These are phyloP conservation scores for Hypomecis atomaria DNA, from an alignment of 2,888 invertebrate species.

Conservation along the genomic window DNA sequence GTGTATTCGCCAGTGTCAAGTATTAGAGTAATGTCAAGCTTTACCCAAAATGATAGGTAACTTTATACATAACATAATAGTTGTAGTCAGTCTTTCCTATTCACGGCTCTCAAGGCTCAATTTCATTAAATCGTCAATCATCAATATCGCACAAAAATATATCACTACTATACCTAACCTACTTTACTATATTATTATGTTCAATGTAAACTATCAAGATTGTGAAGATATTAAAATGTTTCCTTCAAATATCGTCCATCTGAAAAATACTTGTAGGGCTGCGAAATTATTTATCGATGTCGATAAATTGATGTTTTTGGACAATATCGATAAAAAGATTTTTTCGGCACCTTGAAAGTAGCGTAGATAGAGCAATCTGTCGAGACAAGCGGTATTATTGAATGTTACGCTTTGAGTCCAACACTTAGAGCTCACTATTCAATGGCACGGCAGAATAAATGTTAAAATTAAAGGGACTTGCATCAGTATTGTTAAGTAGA, in stretches of 20 bases:
- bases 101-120: no score
- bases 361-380: constrained; percentile 40
- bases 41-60: no score
- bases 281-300: constrained; percentile 34
- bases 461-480: constrained; percentile 44
- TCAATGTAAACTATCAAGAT: constrained; percentile 33
- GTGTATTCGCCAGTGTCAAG: no score
- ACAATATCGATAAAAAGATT: constrained; percentile 29
- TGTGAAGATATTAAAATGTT: constrained; percentile 29
- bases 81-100: no score
- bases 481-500: constrained; percentile 32
- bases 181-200: neutral
- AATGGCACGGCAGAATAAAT: constrained; percentile 31
- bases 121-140: no score
- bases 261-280: constrained; percentile 26
- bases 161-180: neutral
- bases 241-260: constrained; percentile 39
- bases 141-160: constrained; percentile 20
- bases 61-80: no score
- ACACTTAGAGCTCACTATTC: constrained; percentile 34
- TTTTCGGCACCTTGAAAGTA: constrained; percentile 12
- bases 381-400: constrained; percentile 30
- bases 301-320: constrained; percentile 11
- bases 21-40: no score
- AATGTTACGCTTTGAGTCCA: constrained; percentile 30